Evolutionary conservation across 2,888 invertebrate species (phyloP), one percentile per base, ranked within the genome.

Genomic region (Noctuana brunneofusca): DNA sequence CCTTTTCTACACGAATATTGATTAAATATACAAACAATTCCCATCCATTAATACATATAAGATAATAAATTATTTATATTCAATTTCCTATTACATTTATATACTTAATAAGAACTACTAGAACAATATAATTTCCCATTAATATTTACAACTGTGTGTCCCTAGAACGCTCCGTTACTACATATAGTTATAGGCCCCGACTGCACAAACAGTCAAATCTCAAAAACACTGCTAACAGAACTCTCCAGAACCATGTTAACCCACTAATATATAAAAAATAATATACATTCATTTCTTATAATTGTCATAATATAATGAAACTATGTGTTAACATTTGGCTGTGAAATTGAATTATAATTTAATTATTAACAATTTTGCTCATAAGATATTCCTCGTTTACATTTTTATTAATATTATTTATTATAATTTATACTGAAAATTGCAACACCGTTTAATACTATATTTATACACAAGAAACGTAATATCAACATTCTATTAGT

Each of bases 81-180:
- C 53, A 64, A 57, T 64, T 53, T 30, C 35, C 59, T 64, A 50
- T 14, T 20, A 48, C 24, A 59, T 41, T n/a, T n/a, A 16, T 20
- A 6, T 22, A 46, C 41, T 27, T 58, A 35, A 30, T 41, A n/a
- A n/a, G 16, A 41, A 52, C 35, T 16, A 52, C 30, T 6, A 27
- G 11, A 50, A 58, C 50, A 58, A 20, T 58, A 18, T 14, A 18
- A 20, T 58, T 24, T 41, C 30, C 41, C 14, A 49, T 22, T 58
- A 59, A 46, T 59, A 59, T 59, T 20, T 59, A 59, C 59, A 59
- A 41, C 35, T 35, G 11, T 2, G 5, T 32, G 3, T 14, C 11
- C 11, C 27, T 14, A 32, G 22, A 12, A 22, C 41, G 16, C 53
- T 41, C 16, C 41, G 8, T 3, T 24, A 22, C 9, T 55, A 32